phyloP scores from a whole-genome alignment of 2,797 vertebrate genomes.

The Limosa lapponica region DNA sequence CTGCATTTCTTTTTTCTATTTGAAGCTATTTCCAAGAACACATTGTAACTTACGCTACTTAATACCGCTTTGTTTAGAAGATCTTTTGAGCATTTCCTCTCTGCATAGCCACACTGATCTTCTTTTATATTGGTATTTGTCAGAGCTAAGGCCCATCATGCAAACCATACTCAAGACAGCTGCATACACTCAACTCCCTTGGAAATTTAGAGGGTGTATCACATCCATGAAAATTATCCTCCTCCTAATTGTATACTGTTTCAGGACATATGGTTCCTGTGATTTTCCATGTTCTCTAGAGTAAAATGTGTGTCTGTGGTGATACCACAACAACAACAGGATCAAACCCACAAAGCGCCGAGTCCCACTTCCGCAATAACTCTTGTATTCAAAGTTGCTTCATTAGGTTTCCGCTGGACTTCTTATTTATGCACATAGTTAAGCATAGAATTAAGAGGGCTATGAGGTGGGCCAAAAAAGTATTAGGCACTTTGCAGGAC shows the following conservation, averaged over 20 bases:
- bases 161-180: background rate
- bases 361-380: background rate
- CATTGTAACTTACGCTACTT: background rate
- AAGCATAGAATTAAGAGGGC: background rate
- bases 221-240: background rate
- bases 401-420: background rate
- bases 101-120: background rate
- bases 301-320: background rate
- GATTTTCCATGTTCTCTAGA: background rate
- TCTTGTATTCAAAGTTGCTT: background rate
- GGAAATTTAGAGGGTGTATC: background rate
- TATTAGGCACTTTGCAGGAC: background rate
- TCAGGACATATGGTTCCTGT: background rate
- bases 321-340: background rate
- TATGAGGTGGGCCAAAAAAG: background rate
- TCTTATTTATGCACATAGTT: background rate
- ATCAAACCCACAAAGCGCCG: background rate
- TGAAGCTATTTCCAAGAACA: background rate
- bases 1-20: background rate
- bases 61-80: background rate
- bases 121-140: background rate
- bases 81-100: background rate
- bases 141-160: background rate
- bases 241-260: background rate
- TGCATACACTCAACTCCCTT: background rate